Base-by-base conservation (phyloP, 1,140 invertebrate genomes). In the Sipha flava region DNA sequence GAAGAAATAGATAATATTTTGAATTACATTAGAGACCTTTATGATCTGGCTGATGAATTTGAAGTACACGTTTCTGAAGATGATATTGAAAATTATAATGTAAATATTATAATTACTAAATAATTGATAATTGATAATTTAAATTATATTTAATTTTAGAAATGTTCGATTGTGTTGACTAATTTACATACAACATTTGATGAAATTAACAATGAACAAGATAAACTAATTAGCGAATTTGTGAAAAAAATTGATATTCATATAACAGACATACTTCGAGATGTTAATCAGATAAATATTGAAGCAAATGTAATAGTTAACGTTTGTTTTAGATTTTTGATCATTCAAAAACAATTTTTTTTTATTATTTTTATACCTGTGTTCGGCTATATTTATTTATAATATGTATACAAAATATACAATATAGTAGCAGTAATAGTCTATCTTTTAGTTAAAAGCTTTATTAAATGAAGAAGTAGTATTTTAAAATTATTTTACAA, bases 11-110 rank as follows among this genome's bases (percentile, higher is more conserved):
- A 93, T 83, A 83, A 83, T 23, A 87, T 89, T 64, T 85, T 92
- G 3, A 89, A 91, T 82, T 90, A 92, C 83, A 88, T 91, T 2
- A 92, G 91, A 83, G 91, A 93, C 81, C 84, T 93, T 72, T 90
- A 93, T 83, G 88, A 92, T 59, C 88, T 93, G 6, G 91, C 92
- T 81, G 90, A 92, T 79, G 89, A 92, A 82, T 93, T 90, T 84
- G 81, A 86, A n/a, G 90, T 93, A 77, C 85, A 87, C 0, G 88
- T 89, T 47, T 86, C 89, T n/a, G 85, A 88, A 6, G 88, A 90
- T 57, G 89, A 90, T 81, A 87, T 88, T 81, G 88, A 81, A 3
- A 72, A 66, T 62, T 83, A 80, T 54, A 79, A 82, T 80, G 82
- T 83, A 80, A 79, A 77, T 80, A 49, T 43, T 45, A 62, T 29